Conservation (phyloP, 2,888 invertebrate genomes). For the Caenorhabditis auriculariae region DNA sequence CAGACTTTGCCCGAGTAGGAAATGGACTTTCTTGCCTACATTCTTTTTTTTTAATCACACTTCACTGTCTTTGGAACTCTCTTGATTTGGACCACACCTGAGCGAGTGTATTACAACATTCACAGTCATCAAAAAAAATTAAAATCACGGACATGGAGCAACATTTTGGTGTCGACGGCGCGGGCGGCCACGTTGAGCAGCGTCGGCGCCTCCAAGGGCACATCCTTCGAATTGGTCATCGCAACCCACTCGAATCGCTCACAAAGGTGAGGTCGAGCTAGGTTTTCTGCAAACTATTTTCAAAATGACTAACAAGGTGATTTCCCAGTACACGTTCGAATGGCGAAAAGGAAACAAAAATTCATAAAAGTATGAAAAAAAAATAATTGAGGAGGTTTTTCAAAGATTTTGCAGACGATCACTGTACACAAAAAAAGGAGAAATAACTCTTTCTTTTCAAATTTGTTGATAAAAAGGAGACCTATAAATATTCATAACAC, state of each 20-base stretch:
- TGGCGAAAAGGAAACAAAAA: neutral
- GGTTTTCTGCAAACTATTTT: neutral
- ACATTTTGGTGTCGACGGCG: conserved; percentile 12
- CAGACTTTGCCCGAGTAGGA: too few species aligned
- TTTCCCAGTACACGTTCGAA: too few species aligned
- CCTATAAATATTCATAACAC: too few species aligned
- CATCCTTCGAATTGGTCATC: conserved; percentile 30
- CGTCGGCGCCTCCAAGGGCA: conserved; percentile 39
- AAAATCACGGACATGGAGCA: neutral
- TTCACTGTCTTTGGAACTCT: neutral
- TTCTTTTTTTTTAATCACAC: neutral
- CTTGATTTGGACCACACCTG: too few species aligned
- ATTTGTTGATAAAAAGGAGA: too few species aligned
- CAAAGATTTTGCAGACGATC: too few species aligned
- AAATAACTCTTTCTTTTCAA: too few species aligned
- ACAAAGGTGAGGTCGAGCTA: neutral
- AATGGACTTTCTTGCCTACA: neutral
- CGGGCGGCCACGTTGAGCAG: conserved; percentile 30
- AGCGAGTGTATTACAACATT: too few species aligned
- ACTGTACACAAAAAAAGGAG: too few species aligned
- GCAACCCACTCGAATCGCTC: neutral
- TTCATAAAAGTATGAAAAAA: too few species aligned
- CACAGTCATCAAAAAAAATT: neutral
- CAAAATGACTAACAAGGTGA: too few species aligned
- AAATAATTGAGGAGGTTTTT: too few species aligned